Evolutionary conservation across 2,113 vertebrate species (phyloP).

Genomic region (Lamprotornis superbus): DNA sequence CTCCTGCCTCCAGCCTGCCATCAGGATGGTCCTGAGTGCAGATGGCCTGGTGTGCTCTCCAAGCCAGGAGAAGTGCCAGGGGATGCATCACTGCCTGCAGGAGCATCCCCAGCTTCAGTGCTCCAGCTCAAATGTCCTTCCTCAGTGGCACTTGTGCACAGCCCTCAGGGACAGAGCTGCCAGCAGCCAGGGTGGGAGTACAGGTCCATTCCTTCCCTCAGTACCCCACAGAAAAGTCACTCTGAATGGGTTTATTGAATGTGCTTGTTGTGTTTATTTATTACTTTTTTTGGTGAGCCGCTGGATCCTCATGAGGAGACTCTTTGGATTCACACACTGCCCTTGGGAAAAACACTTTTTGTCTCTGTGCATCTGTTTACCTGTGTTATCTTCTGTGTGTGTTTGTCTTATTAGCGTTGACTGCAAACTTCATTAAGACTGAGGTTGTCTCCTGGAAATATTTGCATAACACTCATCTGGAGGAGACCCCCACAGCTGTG

Average conservation of each 20-base stretch:
- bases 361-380: background rate
- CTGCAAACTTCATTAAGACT: background rate
- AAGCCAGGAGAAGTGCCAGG: background rate
- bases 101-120: background rate
- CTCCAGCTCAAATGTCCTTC: background rate
- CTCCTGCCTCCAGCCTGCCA: conserved; percentile 5
- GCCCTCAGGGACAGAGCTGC: background rate
- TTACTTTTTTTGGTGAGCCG: background rate
- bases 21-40: conserved; percentile 22
- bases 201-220: background rate
- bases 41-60: conserved; percentile 5
- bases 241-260: background rate
- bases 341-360: background rate
- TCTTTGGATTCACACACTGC: background rate
- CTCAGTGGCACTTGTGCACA: background rate
- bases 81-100: background rate
- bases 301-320: background rate
- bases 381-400: background rate
- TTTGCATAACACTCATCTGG: background rate
- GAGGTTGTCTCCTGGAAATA: background rate
- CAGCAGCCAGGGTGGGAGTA: background rate
- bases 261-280: background rate
- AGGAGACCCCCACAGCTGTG: background rate
- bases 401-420: background rate
- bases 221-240: background rate